Conservation (phyloP, 2,797 vertebrate species). For the Gambusia yucatana region DNA sequence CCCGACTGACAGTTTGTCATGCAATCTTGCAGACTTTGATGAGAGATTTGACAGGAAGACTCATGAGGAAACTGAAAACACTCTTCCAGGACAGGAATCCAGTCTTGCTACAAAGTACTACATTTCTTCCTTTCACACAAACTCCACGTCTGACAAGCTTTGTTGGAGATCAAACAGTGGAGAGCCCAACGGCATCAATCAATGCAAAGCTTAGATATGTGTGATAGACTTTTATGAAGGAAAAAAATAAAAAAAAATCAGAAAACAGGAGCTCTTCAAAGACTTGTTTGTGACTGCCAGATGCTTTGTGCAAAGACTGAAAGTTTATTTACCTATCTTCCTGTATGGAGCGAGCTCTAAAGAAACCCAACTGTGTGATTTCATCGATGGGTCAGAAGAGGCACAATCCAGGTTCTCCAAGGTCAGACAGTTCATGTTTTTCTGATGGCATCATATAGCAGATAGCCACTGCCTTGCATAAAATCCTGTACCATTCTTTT, state of each 20-base stretch:
- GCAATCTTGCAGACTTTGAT: slow-evolving; percentile 87
- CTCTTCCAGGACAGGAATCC: slow-evolving; percentile 83
- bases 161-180: slow-evolving; percentile 25
- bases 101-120: neutral
- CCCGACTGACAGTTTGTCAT: slow-evolving; percentile 84
- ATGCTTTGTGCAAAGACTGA: slow-evolving; percentile 74
- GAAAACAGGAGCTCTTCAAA: slow-evolving; percentile 23
- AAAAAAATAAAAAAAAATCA: slow-evolving; percentile 7
- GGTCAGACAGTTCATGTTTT: slow-evolving; percentile 73
- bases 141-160: slow-evolving; percentile 1
- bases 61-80: slow-evolving; percentile 72
- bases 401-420: slow-evolving; percentile 91
- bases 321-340: slow-evolving; percentile 83
- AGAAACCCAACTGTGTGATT: slow-evolving; percentile 85
- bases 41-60: slow-evolving; percentile 90
- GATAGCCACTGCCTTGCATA: slow-evolving; percentile 1
- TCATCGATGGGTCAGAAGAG: slow-evolving; percentile 81
- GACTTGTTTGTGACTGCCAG: slow-evolving; percentile 3
- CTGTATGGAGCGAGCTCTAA: slow-evolving; percentile 89
- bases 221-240: slow-evolving; percentile 19
- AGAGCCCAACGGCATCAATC: neutral
- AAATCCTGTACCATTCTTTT: slow-evolving; percentile 11
- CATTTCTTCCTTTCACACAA: slow-evolving; percentile 15
- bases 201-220: slow-evolving; percentile 20
- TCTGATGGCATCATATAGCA: slow-evolving; percentile 7